Conservation (phyloP, 2,797 vertebrate genomes). For the Siniperca obscura region DNA sequence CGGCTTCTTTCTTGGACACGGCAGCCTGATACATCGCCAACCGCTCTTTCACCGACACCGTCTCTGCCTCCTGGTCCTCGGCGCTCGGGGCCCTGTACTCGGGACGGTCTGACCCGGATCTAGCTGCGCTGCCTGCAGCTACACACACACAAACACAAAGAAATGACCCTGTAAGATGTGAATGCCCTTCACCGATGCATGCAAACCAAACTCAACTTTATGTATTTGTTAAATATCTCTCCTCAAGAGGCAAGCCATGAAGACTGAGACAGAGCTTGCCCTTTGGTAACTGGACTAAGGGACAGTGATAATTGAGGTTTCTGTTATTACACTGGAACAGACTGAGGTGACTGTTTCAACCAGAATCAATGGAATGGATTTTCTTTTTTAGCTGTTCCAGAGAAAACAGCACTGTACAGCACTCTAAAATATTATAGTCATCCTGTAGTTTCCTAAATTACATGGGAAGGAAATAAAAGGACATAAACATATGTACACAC, state of each 20-base stretch:
- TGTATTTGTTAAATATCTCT: not conserved
- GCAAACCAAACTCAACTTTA: conserved; percentile 12
- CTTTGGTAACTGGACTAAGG: conserved; percentile 31
- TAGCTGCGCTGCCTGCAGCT: conserved; percentile 75
- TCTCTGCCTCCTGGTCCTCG: conserved; percentile 85
- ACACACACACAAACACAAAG: conserved; percentile 21
- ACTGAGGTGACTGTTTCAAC: conserved; percentile 1
- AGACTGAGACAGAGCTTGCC: conserved; percentile 8
- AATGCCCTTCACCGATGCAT: not conserved
- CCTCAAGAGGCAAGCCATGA: not conserved
- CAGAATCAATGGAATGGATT: conserved; percentile 17
- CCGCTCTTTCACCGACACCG: conserved; percentile 90
- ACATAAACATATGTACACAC: not conserved
- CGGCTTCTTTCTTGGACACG: conserved; percentile 84
- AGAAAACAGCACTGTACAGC: not conserved
- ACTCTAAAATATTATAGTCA: not conserved
- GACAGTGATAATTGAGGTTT: conserved; percentile 12
- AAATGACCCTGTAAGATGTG: not conserved
- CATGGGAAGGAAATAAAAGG: not conserved
- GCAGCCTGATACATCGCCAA: conserved; percentile 95
- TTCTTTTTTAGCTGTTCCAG: not conserved
- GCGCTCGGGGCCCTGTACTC: conserved; percentile 69
- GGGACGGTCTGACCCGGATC: conserved; percentile 63
- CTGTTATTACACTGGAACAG: conserved; percentile 5
- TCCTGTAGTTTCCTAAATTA: not conserved